Evolutionary conservation across 1,140 invertebrate species (phyloP).

Genomic region (Euborellia annulipes): DNA sequence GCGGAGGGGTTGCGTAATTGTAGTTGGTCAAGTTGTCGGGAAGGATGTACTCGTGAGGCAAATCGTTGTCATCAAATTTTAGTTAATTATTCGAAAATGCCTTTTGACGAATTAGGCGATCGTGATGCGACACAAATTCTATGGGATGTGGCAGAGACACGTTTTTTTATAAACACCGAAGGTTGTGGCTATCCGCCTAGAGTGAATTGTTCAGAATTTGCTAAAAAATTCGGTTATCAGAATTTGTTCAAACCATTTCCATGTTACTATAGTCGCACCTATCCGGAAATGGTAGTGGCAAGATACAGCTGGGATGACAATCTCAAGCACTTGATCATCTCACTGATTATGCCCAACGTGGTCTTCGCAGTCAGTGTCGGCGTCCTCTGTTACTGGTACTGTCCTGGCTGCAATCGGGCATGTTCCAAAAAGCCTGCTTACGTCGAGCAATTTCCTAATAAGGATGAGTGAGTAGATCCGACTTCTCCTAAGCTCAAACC

Average conservation of each 20-base stretch:
- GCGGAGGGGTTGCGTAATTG: constrained; percentile 70
- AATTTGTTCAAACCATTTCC: constrained; percentile 51
- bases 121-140: background rate
- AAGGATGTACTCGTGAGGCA: constrained; percentile 59
- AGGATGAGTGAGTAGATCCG: constrained; percentile 54
- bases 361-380: constrained; percentile 65
- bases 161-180: constrained; percentile 67
- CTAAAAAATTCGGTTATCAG: constrained; percentile 47
- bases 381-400: constrained; percentile 75
- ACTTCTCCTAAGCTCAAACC: background rate
- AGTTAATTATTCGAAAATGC: constrained; percentile 57
- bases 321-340: constrained; percentile 56
- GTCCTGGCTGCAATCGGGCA: constrained; percentile 57
- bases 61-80: constrained; percentile 48
- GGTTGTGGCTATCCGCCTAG: constrained; percentile 70
- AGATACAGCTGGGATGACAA: constrained; percentile 70
- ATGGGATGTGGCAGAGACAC: constrained; percentile 60
- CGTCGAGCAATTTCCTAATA: constrained; percentile 47
- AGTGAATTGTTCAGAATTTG: constrained; percentile 60
- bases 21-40: constrained; percentile 72
- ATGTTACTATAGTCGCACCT: constrained; percentile 66
- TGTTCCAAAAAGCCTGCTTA: constrained; percentile 33
- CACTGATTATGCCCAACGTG: constrained; percentile 60
- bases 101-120: constrained; percentile 40
- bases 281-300: constrained; percentile 63